phyloP scores from a whole-genome alignment of 35 echinoderm and acorn worm species.

The Patiria miniata region DNA sequence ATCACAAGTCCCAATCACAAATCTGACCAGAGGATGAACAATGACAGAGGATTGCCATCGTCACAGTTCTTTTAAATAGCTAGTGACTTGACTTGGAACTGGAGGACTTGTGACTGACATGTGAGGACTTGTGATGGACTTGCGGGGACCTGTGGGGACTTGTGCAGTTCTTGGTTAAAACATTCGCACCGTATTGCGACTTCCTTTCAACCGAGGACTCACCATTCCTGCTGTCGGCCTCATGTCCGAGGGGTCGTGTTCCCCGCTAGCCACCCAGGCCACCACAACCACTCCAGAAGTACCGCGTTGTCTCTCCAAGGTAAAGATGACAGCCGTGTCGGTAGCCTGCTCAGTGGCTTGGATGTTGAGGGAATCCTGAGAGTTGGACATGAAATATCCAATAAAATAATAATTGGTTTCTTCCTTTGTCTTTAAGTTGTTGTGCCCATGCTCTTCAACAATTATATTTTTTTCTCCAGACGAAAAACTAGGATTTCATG shows the following conservation, averaged over 20 bases:
- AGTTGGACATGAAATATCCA: not conserved
- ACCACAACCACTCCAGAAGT: conserved; percentile 87
- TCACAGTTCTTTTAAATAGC: too few relatives aligned
- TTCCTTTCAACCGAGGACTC: not conserved
- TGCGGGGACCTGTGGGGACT: too few relatives aligned
- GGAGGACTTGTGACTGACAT: too few relatives aligned
- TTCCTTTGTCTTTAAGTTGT: too few relatives aligned
- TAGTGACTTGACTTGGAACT: too few relatives aligned
- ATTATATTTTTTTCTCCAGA: not conserved
- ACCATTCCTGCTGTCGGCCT: conserved; percentile 84
- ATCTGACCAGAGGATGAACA: too few relatives aligned
- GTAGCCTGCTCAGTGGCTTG: conserved; percentile 61
- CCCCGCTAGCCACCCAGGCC: conserved; percentile 78
- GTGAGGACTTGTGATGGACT: too few relatives aligned
- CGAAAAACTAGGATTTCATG: too few relatives aligned
- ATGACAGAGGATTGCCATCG: too few relatives aligned
- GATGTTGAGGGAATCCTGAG: conserved; percentile 68
- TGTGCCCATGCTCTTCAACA: not conserved
- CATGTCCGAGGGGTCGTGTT: conserved; percentile 68
- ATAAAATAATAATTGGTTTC: not conserved
- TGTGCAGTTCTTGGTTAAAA: too few relatives aligned
- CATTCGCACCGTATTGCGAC: too few relatives aligned
- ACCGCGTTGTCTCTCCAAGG: conserved; percentile 69
- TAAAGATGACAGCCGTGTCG: conserved; percentile 69
- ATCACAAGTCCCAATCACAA: too few relatives aligned